Conservation (phyloP, 2,888 invertebrate species). For the Drymonia ruficornis region DNA sequence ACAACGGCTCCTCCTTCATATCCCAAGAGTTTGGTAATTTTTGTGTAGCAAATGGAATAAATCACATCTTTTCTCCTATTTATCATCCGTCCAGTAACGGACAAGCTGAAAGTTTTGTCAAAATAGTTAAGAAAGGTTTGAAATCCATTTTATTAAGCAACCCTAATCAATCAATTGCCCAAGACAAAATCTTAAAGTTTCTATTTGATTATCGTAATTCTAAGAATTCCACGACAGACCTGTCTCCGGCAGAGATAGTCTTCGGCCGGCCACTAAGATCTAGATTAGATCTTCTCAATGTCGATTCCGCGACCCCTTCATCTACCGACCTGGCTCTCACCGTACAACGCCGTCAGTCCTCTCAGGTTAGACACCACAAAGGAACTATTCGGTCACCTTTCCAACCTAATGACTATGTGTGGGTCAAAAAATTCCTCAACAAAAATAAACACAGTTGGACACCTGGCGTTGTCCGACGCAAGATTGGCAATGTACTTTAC, state of each 20-base stretch:
- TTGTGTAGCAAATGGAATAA: constrained; percentile 1
- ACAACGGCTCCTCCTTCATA: constrained; percentile 17
- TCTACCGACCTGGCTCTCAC: not conserved
- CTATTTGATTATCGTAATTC: constrained; percentile 1
- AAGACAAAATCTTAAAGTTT: not conserved
- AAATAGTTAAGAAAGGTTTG: not conserved
- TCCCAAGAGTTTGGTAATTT: constrained; percentile 12
- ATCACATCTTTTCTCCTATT: not conserved
- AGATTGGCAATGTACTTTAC: not conserved
- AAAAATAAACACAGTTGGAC: not conserved
- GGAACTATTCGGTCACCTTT: not conserved
- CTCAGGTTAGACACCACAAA: not conserved
- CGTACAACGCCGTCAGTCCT: not conserved
- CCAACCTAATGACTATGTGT: not conserved
- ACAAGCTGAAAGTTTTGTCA: not conserved
- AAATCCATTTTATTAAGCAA: too few species aligned
- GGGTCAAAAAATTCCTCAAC: not conserved
- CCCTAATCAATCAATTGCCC: too few species aligned
- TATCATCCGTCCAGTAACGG: not conserved
- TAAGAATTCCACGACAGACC: not conserved
- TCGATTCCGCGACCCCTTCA: too few species aligned
- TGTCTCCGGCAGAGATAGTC: not conserved
- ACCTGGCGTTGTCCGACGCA: not conserved
- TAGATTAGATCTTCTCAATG: not conserved
- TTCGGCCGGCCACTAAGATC: not conserved